Evolutionary conservation across 92 coral and sea anemone genomes (phyloP).

Genomic region (Heliopora coerulea): DNA sequence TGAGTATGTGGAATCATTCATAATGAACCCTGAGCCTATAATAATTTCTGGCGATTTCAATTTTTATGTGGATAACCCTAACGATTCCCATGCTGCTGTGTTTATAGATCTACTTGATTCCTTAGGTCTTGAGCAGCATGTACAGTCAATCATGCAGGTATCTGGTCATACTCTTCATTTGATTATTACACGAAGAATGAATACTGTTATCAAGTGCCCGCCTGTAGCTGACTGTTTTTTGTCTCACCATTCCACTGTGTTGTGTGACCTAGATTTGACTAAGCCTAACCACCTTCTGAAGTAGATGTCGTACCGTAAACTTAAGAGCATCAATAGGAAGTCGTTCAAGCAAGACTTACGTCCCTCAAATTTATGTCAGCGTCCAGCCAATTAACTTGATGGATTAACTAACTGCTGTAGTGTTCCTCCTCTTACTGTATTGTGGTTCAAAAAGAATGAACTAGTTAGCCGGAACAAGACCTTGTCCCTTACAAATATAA

Average conservation of each 20-base stretch:
- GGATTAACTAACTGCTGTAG: too few species aligned
- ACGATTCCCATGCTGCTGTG: slow-evolving; percentile 15
- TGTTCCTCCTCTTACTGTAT: too few species aligned
- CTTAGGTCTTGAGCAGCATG: slow-evolving; percentile 34
- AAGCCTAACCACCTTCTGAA: slow-evolving; percentile 24
- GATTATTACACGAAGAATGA: slow-evolving; percentile 29
- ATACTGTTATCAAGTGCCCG: slow-evolving; percentile 9
- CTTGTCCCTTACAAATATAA: too few species aligned
- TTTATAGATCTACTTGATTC: slow-evolving; percentile 40
- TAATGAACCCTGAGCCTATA: slow-evolving; percentile 46
- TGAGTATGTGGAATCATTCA: slow-evolving; percentile 51
- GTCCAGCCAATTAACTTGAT: too few species aligned
- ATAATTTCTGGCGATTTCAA: slow-evolving; percentile 48
- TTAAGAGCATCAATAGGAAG: slow-evolving; percentile 22
- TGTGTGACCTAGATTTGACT: slow-evolving; percentile 18
- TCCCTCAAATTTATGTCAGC: too few species aligned
- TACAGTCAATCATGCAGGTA: neutral
- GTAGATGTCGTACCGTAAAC: slow-evolving; percentile 26
- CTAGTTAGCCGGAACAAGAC: too few species aligned
- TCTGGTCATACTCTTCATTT: slow-evolving; percentile 29
- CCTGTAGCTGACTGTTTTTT: slow-evolving; percentile 27
- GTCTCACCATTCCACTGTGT: slow-evolving; percentile 36
- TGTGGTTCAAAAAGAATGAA: too few species aligned
- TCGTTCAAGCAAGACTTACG: too few species aligned
- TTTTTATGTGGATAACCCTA: slow-evolving; percentile 17